phyloP scores from a whole-genome alignment of 2,888 invertebrate genomes.

The Scaptomyza tumidula region DNA sequence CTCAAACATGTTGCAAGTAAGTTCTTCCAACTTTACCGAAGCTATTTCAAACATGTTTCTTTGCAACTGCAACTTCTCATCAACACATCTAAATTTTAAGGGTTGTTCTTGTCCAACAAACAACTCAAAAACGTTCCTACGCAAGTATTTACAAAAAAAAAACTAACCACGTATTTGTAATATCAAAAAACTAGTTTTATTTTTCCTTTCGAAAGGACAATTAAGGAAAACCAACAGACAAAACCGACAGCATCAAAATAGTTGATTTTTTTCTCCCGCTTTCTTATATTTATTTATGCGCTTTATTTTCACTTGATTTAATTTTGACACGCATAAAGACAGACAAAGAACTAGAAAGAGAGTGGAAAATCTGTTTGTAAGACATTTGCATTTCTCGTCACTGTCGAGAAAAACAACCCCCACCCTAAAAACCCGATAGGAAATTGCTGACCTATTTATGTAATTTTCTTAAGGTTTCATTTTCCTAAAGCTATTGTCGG shows the following conservation, averaged over 20 bases:
- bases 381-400: constrained; percentile 66
- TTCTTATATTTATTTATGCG: constrained; percentile 70
- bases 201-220: constrained; percentile 39
- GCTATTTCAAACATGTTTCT: constrained; percentile 29
- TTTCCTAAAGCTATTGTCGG: constrained; percentile 14
- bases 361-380: constrained; percentile 47
- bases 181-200: constrained; percentile 52
- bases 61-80: constrained; percentile 10
- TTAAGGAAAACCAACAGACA: constrained; percentile 53
- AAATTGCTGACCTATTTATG: constrained; percentile 69
- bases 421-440: neutral
- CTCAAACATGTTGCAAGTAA: constrained; percentile 28
- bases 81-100: constrained; percentile 18
- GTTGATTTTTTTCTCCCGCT: constrained; percentile 18
- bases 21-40: neutral
- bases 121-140: constrained; percentile 1
- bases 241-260: constrained; percentile 45
- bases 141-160: constrained; percentile 15
- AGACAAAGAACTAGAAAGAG: constrained; percentile 9
- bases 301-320: constrained; percentile 75
- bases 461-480: constrained; percentile 41
- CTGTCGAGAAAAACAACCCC: constrained; percentile 9
- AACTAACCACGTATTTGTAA: constrained; percentile 51
- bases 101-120: constrained; percentile 49
- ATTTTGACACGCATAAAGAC: constrained; percentile 60